Percentiles rank a stretch among this genome's conserved stretches.
These are phyloP conservation scores for Lapara coniferarum DNA, from an alignment of 2,888 invertebrate species.

Conservation along the genomic window DNA sequence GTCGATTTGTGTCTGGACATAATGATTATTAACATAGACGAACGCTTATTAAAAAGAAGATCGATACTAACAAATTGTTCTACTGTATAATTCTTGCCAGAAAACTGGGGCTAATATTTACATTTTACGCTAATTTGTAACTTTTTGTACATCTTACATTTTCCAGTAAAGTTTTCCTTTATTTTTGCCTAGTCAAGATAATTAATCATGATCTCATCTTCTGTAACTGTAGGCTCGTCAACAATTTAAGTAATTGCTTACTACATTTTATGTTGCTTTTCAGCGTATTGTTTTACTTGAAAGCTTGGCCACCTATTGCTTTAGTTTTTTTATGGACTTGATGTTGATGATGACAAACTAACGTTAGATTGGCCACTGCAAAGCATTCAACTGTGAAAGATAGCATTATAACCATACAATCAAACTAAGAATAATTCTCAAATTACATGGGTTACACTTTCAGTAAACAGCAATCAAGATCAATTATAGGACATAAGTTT, in stretches of 20 bases:
- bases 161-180: slow-evolving; percentile 16
- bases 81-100: not conserved
- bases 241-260: slow-evolving; percentile 3
- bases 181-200: slow-evolving; percentile 26
- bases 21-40: too few relatives aligned
- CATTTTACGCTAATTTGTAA: slow-evolving; percentile 21
- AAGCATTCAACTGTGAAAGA: too few relatives aligned
- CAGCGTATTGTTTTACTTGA: not conserved
- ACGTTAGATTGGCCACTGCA: too few relatives aligned
- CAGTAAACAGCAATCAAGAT: slow-evolving; percentile 47
- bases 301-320: too few relatives aligned
- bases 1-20: too few relatives aligned
- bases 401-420: not conserved
- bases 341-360: too few relatives aligned
- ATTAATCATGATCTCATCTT: slow-evolving; percentile 21
- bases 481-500: slow-evolving; percentile 56
- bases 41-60: not conserved
- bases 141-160: slow-evolving; percentile 20
- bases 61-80: not conserved
- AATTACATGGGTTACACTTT: slow-evolving; percentile 38
- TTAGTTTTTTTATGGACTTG: not conserved
- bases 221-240: slow-evolving; percentile 17
- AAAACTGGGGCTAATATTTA: slow-evolving; percentile 14
- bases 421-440: not conserved
- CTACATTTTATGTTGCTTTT: not conserved